Base-by-base conservation (phyloP, 2,113 vertebrate genomes). In the Potamarius usumacintae region DNA sequence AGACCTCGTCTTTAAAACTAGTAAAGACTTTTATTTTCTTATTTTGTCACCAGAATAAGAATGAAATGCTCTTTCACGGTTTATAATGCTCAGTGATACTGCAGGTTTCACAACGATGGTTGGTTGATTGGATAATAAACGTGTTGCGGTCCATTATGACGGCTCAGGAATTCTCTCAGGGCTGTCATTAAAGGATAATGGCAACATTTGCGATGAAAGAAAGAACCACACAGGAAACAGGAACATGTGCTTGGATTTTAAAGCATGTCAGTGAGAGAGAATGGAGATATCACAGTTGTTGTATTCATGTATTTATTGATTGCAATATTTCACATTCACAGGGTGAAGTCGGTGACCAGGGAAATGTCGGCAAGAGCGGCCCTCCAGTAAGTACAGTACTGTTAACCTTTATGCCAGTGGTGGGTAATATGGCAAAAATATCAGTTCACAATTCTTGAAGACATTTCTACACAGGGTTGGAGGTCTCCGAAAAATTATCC, bases 291-390 rank as follows among this genome's bases (percentile, higher is more conserved):
- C 27, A 34, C 30, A 8, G 69, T 7, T 42, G 0, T n/a, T 30
- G 30, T 7, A 15, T 72, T 42, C 34, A 71, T 88, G 57, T 91
- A 86, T 89, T 34, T 69, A 6, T 18, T 50, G 72, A 63, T 76
- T 58, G 52, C 85, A 1, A 71, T 77, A 48, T 80, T 57, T 83
- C 48, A 53, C 88, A 48, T 92, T 94, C 92, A 89, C 93, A 99
- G 98, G 98, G 98, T 91, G 98, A 99, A 94, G 93, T 94, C 84
- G 98, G 98, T 78, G 96, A 99, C 88, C 91, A 93, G 90, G 98
- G 98, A 93, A 96, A 93, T 74, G 82, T 95, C 90, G 98, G 98
- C 91, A 98, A 98, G 96, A 92, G 79, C 53, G 98, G 98, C 85
- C 95, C 97, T 93, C 94, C 93, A 93, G 98, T 99, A 96, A 97